Evolutionary conservation across 37 sponge, comb jelly and placozoan species (phyloP), one percentile per base, ranked within the genome.

Genomic region (Oopsacas minuta): DNA sequence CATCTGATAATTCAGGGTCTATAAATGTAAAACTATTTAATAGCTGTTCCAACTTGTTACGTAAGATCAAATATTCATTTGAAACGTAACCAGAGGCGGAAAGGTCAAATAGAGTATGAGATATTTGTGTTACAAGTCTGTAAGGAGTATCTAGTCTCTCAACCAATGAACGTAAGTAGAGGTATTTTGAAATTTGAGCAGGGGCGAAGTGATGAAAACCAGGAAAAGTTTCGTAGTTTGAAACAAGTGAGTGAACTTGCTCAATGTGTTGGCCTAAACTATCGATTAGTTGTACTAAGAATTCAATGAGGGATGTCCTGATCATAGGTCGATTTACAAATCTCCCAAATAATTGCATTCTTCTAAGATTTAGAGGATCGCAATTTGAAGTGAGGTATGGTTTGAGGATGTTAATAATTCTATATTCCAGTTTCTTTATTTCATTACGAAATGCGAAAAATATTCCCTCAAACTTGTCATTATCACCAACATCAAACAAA

Each of bases 371-470:
- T 25, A 61, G 75, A 10, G 28, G 7, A 34, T 61, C 75, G 28
- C 75, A 61, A n/a, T 34, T 61, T 12, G 75, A n/a, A n/a, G 30
- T 3, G 75, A 61, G 75, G 75, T 61, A 61, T 7, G 75, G 28
- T 61, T 61, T 61, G 75, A 61, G 75, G 30, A 61, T 61, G 22
- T 5, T 61, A 34, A 61, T 61, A 20, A 61, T 61, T 61, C 75
- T 25, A 61, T n/a, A 3, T 61, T 61, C 75, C 75, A 61, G 28
- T 61, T 61, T 3, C 1, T 61, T n/a, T 25, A 61, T 61, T n/a
- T 12, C 28, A 61, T 61, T 61, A n/a, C 75, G 75, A 61, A 61
- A 61, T 61, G 75, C 75, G 75, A 61, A 61, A n/a, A 61, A 61
- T 25, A 61, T n/a, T 3, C 75, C 32, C 22, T 61, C 75, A 61